Percentiles rank a stretch among this genome's conserved stretches.
phyloP scores from a whole-genome alignment of 2,113 vertebrate genomes.

The Oxyruncus cristatus region DNA sequence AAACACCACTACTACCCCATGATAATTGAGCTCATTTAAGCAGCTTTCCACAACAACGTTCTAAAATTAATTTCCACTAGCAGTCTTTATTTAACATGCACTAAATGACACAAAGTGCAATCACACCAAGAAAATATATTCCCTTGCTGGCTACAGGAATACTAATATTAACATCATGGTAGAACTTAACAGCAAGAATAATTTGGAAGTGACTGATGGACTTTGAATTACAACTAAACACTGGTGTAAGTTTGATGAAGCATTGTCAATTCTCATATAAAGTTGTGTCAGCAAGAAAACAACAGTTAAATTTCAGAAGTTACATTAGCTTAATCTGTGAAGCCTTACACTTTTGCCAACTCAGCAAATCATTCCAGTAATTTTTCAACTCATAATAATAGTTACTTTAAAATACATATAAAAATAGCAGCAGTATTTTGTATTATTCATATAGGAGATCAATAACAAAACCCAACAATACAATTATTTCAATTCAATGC shows the following conservation, averaged over 20 bases:
- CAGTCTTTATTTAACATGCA: neutral
- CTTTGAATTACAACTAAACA: neutral
- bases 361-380: slow-evolving; percentile 81
- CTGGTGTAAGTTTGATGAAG: neutral
- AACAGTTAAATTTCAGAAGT: neutral
- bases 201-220: neutral
- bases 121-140: neutral
- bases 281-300: neutral
- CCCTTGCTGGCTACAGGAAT: neutral
- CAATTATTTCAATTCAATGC: neutral
- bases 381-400: slow-evolving; percentile 78
- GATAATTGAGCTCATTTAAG: neutral
- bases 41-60: neutral
- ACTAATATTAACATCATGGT: neutral
- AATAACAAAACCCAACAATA: neutral
- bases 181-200: neutral
- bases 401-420: slow-evolving; percentile 75
- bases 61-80: neutral
- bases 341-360: slow-evolving; percentile 66
- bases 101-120: neutral
- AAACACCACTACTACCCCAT: neutral
- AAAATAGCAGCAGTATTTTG: slow-evolving; percentile 53
- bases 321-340: slow-evolving; percentile 69
- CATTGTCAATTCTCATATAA: neutral
- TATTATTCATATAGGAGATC: neutral